A percentile compares a stretch with the other conserved stretches of the same genome.
Evolutionary conservation across 1,140 invertebrate species (phyloP).

Genomic region (Bombus terrestris): DNA sequence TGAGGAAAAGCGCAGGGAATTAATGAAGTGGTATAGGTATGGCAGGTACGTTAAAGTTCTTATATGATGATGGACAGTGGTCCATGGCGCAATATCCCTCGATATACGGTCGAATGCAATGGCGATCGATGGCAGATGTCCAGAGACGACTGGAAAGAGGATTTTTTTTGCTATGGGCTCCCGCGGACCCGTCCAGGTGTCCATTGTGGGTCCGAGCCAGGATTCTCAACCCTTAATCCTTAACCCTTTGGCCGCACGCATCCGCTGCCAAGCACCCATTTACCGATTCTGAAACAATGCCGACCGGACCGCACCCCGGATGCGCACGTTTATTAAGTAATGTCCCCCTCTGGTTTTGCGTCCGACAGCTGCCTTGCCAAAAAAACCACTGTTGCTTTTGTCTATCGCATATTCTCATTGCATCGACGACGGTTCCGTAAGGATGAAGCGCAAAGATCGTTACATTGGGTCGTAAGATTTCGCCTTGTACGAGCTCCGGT

Average conservation of each 20-base stretch:
- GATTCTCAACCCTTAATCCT: slow-evolving; percentile 74
- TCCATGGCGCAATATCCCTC: slow-evolving; percentile 11
- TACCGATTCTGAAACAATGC: slow-evolving; percentile 80
- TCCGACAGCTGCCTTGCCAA: slow-evolving; percentile 72
- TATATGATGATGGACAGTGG: slow-evolving; percentile 23
- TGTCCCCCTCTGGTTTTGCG: slow-evolving; percentile 71
- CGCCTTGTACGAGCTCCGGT: neutral
- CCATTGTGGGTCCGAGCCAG: slow-evolving; percentile 71
- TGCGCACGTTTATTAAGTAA: slow-evolving; percentile 78
- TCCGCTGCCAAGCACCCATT: slow-evolving; percentile 75
- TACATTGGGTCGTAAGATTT: slow-evolving; percentile 7
- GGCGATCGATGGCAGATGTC: slow-evolving; percentile 67
- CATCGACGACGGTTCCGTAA: slow-evolving; percentile 51
- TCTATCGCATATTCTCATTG: slow-evolving; percentile 60
- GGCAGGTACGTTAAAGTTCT: no score
- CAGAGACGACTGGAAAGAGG: slow-evolving; percentile 62
- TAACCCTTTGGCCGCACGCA: slow-evolving; percentile 75
- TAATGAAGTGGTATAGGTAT: no score
- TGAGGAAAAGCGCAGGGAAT: neutral
- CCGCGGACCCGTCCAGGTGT: slow-evolving; percentile 72
- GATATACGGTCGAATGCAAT: slow-evolving; percentile 24
- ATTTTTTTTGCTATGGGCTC: slow-evolving; percentile 62
- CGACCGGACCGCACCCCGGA: slow-evolving; percentile 81
- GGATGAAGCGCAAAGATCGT: slow-evolving; percentile 42
- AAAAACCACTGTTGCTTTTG: slow-evolving; percentile 73